Evolutionary conservation across 1,140 invertebrate genomes (phyloP), one percentile per base, ranked within the genome.

Genomic region (Potamilus streckersoni): DNA sequence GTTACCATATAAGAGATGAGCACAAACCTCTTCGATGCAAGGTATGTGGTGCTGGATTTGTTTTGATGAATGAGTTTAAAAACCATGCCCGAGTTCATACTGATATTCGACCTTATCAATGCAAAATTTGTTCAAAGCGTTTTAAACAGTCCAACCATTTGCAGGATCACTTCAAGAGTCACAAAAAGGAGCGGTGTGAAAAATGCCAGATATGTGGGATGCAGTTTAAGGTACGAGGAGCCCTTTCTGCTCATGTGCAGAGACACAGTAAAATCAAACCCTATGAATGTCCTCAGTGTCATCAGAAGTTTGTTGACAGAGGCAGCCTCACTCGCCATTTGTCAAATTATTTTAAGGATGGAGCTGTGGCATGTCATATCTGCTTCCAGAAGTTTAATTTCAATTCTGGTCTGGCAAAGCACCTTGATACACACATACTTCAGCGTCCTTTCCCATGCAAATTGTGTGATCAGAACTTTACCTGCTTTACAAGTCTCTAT

Each of bases 121-220:
- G 75, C 57, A 64, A 55, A 12, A 68, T 66, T n/a, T 77, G 75
- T 56, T 61, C 56, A n/a, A 77, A 72, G 59, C 69, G 69, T 19
- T 77, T 77, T 27, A 77, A 77, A 27, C 75, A 77, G 38, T 70
- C 71, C 23, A 70, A 69, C 16, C 71, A 77, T 60, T 65, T 77
- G 20, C 60, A 31, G 63, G 75, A 77, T 38, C 75, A 77, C 38
- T 71, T 57, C 17, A 49, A 49, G 49, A 65, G 67, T 12, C 75
- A 77, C 56, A 60, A 72, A 20, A 66, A 77, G 12, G n/a, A 58
- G 15, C 71, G 72, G 49, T 55, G 55, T 11, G 75, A 95, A 84
- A 93, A 93, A 60, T 97, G 96, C 87, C 95, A 96, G 91, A 94
- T 94, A 63, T 97, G 96, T 89, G 95, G 94, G 74, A 96, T 96